Evolutionary conservation across 2,113 vertebrate species (phyloP).

Genomic region (Entelurus aequoreus): DNA sequence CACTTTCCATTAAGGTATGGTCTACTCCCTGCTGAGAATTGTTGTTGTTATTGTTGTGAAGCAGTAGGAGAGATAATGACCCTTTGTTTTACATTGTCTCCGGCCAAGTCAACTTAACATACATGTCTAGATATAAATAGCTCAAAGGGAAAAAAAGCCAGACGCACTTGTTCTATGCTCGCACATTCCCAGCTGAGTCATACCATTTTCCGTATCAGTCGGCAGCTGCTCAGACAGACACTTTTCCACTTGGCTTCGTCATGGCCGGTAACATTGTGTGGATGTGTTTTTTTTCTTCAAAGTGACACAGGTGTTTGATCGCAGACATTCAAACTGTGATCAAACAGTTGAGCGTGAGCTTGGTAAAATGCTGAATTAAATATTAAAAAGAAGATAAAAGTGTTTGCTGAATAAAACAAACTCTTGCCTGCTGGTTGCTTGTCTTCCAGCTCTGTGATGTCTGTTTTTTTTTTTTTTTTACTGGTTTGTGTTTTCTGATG

Average conservation of each 20-base stretch:
- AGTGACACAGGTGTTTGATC: neutral
- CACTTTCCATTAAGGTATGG: conserved; percentile 94
- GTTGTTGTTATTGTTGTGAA: conserved; percentile 13
- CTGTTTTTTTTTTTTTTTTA: neutral
- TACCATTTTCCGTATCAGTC: conserved; percentile 17
- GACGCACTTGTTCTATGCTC: neutral
- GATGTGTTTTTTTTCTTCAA: neutral
- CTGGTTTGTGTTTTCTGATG: neutral
- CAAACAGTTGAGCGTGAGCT: neutral
- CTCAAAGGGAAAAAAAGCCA: neutral
- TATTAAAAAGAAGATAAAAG: neutral
- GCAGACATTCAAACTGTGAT: neutral
- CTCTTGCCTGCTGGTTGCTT: neutral
- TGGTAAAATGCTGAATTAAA: neutral
- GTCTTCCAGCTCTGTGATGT: neutral
- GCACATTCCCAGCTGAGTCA: neutral
- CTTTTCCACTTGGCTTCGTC: conserved; percentile 8
- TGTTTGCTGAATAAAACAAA: neutral
- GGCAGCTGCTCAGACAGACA: neutral
- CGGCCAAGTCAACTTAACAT: conserved; percentile 14
- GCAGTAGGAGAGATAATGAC: conserved; percentile 17
- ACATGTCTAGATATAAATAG: conserved; percentile 3
- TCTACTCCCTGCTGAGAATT: conserved; percentile 9
- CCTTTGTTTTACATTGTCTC: conserved; percentile 7
- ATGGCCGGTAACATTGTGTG: neutral